Evolutionary conservation across 2,888 invertebrate species (phyloP), one percentile per base, ranked within the genome.

Genomic region (Glaucopsyche alexis): DNA sequence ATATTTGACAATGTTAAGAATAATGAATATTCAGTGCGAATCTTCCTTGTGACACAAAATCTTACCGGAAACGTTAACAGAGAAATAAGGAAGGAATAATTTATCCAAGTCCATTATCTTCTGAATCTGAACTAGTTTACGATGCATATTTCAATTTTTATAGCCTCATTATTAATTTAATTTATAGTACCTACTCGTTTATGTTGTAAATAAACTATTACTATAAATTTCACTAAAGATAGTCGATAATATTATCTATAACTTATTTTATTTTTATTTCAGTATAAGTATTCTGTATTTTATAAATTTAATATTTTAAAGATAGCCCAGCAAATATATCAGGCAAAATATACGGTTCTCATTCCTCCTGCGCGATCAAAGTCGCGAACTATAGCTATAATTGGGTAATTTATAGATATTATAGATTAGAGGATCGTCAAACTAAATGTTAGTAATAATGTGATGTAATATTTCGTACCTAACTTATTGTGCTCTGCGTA

Each of bases 51-150:
- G 29, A 55, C 52, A 7, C 9, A 8, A 60, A 29, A 29, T 60
- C 60, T 60, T 60, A 60, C 60, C 60, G 60, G 60, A 60, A 60
- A 60, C 13, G 5, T 29, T 60, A 29, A 60, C 7, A 29, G 7
- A 60, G 13, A 60, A 29, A 60, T 60, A 60, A 60, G 29, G 60
- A 60, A 60, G 60, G 60, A 60, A 60, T 60, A 60, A 60, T 29
- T 60, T 29, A 60, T 11, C 55, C 19, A 19, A 19, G 19, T 55
- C 16, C 55, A 19, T 55, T 55, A 55, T 60, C 13, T 60, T 29
- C 60, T 60, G 29, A 13, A 29, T 60, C 11, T 60, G 60, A 60
- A 29, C 29, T 60, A 5, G 29, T 60, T 60, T 60, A 60, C 29
- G 19, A 60, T 29, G 60, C 60, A 60, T 60, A 60, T 29, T 60